Evolutionary conservation across 2,797 vertebrate genomes (phyloP).

Genomic region (Poeciliopsis paucimaculata): DNA sequence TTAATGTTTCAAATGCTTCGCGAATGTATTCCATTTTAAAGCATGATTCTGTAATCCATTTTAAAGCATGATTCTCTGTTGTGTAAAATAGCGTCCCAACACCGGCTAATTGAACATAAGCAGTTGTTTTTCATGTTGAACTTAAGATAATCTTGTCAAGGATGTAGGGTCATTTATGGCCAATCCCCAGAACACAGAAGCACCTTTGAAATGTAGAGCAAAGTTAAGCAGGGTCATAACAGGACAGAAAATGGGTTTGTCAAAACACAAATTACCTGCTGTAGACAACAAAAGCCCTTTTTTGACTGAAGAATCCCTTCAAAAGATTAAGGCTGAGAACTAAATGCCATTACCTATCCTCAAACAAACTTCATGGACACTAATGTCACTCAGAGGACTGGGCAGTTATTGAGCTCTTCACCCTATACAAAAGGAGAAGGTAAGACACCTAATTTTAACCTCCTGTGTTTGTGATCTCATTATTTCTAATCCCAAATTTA

Average conservation of each 20-base stretch:
- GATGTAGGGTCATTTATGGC: slow-evolving; percentile 15
- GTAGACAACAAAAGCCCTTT: neutral
- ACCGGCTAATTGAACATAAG: neutral
- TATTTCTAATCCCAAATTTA: slow-evolving; percentile 9
- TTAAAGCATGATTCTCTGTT: neutral
- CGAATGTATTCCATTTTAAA: neutral
- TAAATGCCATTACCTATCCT: neutral
- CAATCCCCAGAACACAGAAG: slow-evolving; percentile 25
- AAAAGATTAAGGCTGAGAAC: neutral
- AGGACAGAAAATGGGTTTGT: slow-evolving; percentile 11
- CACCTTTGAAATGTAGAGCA: slow-evolving; percentile 13
- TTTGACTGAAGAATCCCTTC: neutral
- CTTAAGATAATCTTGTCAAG: slow-evolving; percentile 24
- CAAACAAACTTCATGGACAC: neutral
- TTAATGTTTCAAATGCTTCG: neutral
- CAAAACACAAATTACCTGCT: slow-evolving; percentile 6
- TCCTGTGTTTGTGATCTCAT: slow-evolving; percentile 2
- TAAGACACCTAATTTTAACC: slow-evolving; percentile 13
- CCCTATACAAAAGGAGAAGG: slow-evolving; percentile 19
- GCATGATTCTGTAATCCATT: neutral
- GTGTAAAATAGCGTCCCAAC: neutral
- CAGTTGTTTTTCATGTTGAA: neutral
- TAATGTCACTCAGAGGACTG: neutral
- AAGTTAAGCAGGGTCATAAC: slow-evolving; percentile 23
- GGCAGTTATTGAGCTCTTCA: slow-evolving; percentile 31